Percentiles rank a stretch among this genome's conserved stretches.
These are phyloP conservation scores for Epizoanthus illoricatus DNA, from an alignment of 92 coral and sea anemone species.

Conservation along the genomic window DNA sequence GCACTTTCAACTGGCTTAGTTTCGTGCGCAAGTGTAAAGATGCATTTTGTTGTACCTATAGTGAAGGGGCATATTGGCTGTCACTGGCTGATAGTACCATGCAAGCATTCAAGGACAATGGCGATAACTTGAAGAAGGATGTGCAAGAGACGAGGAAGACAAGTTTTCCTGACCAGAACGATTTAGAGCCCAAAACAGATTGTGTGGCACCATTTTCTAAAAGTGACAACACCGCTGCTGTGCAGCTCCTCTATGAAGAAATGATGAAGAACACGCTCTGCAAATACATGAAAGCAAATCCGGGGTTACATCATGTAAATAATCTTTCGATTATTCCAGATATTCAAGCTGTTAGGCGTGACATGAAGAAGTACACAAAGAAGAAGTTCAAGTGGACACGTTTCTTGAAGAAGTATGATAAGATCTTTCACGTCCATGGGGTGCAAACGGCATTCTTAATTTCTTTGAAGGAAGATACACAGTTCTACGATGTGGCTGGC, in stretches of 20 bases:
- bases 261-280: not conserved
- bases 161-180: no score
- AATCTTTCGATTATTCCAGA: not conserved
- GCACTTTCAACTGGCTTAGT: conserved; percentile 8
- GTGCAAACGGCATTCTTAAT: not conserved
- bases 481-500: no score
- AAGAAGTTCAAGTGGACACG: not conserved
- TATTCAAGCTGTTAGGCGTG: not conserved
- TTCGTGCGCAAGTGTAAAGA: not conserved
- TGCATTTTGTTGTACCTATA: not conserved
- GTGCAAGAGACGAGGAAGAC: no score
- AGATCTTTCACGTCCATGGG: conserved; percentile 1
- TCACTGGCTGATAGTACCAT: not conserved
- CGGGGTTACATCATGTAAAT: not conserved
- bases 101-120: not conserved
- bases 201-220: no score
- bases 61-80: not conserved
- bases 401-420: not conserved
- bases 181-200: no score
- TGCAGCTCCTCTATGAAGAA: not conserved
- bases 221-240: no score
- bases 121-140: no score
- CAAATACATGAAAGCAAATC: not conserved
- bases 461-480: not conserved
- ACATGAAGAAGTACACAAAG: not conserved